Percentiles rank a stretch among this genome's conserved stretches.
phyloP scores from a whole-genome alignment of 2,888 invertebrate species.

The Eudemis profundana region DNA sequence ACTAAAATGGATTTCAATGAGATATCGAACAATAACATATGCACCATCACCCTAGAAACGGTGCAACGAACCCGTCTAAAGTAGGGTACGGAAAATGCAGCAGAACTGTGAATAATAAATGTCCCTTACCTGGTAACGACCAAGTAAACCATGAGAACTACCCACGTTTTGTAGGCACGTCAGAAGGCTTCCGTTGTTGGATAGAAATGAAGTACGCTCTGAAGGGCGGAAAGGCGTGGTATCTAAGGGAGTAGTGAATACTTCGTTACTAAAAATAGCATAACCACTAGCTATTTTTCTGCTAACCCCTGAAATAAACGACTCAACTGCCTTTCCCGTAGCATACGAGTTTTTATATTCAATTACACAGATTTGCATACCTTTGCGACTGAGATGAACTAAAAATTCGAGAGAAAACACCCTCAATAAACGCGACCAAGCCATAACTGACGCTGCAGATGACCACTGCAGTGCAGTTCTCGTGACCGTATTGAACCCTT shows the following conservation, averaged over 20 bases:
- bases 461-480: not conserved
- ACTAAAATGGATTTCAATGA: not conserved
- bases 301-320: not conserved
- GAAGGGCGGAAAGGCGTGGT: constrained; percentile 32
- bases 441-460: constrained; percentile 12
- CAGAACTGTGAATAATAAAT: constrained; percentile 70
- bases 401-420: not conserved
- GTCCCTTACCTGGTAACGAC: constrained; percentile 72
- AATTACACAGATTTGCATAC: not conserved
- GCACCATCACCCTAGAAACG: constrained; percentile 47
- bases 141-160: constrained; percentile 58
- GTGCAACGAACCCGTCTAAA: constrained; percentile 54
- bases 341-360: not conserved
- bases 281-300: constrained; percentile 2
- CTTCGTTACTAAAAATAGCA: constrained; percentile 38
- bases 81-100: constrained; percentile 58
- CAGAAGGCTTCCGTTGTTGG: constrained; percentile 57
- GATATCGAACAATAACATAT: constrained; percentile 6
- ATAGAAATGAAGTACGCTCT: constrained; percentile 52
- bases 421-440: constrained; percentile 7
- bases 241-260: constrained; percentile 27
- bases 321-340: not conserved
- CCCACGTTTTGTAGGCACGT: constrained; percentile 58
- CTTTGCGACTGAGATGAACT: constrained; percentile 1
- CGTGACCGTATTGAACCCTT: constrained; percentile 15